Evolutionary conservation across 2,113 vertebrate species (phyloP).

Genomic region (Struthidea cinerea): DNA sequence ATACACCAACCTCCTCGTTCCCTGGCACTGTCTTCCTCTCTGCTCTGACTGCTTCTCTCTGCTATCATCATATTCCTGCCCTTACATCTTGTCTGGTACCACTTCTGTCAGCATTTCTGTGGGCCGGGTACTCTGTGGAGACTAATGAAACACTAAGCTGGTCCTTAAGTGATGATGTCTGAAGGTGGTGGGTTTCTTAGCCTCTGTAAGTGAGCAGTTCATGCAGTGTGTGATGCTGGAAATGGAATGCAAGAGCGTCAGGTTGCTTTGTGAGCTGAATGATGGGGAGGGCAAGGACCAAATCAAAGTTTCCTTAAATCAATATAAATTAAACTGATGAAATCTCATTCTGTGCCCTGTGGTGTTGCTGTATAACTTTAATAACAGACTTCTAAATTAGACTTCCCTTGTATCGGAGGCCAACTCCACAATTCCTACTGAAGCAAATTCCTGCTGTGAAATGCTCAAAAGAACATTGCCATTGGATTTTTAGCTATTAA

Average conservation of each 20-base stretch:
- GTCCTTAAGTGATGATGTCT: background rate
- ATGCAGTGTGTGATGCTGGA: background rate
- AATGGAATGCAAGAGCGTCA: background rate
- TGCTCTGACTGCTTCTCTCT: constrained; percentile 7
- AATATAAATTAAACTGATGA: background rate
- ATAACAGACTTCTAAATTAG: background rate
- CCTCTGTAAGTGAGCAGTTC: background rate
- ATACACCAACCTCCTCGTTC: background rate
- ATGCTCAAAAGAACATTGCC: background rate
- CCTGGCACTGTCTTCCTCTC: background rate
- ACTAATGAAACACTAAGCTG: background rate
- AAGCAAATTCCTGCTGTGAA: background rate
- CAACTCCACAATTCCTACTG: background rate
- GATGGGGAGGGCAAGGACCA: background rate
- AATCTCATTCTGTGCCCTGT: background rate
- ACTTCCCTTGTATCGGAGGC: background rate
- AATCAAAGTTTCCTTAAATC: background rate
- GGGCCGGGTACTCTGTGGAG: background rate
- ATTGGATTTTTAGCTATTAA: background rate
- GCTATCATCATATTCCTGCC: background rate
- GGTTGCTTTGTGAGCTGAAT: background rate
- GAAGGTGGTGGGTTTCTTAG: background rate
- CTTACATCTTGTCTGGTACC: background rate
- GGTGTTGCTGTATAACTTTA: background rate
- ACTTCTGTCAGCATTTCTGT: background rate